Evolutionary conservation across 92 coral and sea anemone genomes (phyloP).

Genomic region (Paragorgia papillata): DNA sequence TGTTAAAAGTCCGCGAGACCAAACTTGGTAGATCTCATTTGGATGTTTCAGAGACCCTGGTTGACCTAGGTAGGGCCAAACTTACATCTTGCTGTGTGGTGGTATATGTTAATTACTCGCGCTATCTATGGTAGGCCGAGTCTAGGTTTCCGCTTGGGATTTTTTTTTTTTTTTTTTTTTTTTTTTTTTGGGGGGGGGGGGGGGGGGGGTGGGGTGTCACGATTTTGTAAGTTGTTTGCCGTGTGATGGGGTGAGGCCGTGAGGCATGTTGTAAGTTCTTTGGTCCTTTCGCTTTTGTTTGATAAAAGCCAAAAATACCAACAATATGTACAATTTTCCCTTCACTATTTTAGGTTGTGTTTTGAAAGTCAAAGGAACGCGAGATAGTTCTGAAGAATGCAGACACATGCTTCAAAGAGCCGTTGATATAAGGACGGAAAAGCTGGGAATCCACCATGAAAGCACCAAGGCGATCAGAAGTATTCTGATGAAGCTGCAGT

Average conservation of each 20-base stretch:
- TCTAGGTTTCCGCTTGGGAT: too few species aligned
- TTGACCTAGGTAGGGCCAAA: constrained; percentile 73
- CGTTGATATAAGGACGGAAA: constrained; percentile 81
- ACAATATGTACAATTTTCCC: background rate
- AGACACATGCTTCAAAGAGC: constrained; percentile 77
- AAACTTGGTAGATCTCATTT: constrained; percentile 79
- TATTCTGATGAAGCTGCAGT: constrained; percentile 57
- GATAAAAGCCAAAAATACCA: too few species aligned
- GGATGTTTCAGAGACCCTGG: constrained; percentile 81
- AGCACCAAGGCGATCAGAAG: constrained; percentile 75
- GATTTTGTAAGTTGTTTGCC: too few species aligned
- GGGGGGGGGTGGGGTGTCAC: too few species aligned
- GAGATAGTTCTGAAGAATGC: constrained; percentile 78
- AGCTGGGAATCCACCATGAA: constrained; percentile 83
- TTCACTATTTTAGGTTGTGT: constrained; percentile 64
- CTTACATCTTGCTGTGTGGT: too few species aligned
- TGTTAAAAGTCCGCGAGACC: constrained; percentile 82
- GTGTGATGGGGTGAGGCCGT: too few species aligned
- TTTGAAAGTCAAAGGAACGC: constrained; percentile 71
- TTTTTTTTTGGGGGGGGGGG: too few species aligned
- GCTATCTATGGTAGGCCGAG: too few species aligned
- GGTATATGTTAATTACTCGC: too few species aligned
- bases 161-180: too few species aligned
- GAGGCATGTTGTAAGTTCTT: too few species aligned
- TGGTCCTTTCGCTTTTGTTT: too few species aligned